Conservation (phyloP, 2,797 vertebrate species). For the Amblyraja radiata region DNA sequence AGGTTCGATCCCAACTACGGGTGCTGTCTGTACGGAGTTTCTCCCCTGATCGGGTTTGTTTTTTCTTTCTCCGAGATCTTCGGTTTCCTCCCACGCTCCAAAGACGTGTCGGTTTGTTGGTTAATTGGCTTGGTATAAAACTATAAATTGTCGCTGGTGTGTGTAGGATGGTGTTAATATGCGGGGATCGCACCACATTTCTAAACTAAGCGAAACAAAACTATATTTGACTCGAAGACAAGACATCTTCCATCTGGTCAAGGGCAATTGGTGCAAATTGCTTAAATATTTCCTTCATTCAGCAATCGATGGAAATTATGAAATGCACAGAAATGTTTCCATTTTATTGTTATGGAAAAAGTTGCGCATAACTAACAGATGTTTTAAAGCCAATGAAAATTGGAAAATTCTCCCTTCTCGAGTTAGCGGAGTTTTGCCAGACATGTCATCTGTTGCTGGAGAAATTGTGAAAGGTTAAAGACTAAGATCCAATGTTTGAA, state of each 20-base stretch:
- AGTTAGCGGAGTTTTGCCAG: neutral
- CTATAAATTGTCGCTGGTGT: too few species aligned
- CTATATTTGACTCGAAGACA: neutral
- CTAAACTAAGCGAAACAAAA: too few species aligned
- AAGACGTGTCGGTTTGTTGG: too few species aligned
- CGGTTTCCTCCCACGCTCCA: too few species aligned
- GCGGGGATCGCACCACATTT: too few species aligned
- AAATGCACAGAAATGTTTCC: neutral
- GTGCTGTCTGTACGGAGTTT: too few species aligned
- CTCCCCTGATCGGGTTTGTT: too few species aligned
- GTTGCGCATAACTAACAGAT: neutral
- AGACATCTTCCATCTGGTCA: neutral
- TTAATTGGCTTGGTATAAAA: too few species aligned
- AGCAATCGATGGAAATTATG: neutral
- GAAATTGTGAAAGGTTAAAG: slow-evolving; percentile 3
- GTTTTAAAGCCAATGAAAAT: neutral
- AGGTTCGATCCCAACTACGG: too few species aligned
- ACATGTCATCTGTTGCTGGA: neutral
- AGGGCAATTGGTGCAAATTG: neutral
- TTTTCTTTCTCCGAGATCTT: too few species aligned
- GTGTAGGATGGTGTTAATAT: too few species aligned
- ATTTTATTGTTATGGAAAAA: neutral
- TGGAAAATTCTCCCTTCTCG: neutral
- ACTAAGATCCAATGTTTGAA: neutral
- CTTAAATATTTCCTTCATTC: neutral